Evolutionary conservation across 1,140 invertebrate genomes (phyloP).

Genomic region (Leptopilina boulardi): DNA sequence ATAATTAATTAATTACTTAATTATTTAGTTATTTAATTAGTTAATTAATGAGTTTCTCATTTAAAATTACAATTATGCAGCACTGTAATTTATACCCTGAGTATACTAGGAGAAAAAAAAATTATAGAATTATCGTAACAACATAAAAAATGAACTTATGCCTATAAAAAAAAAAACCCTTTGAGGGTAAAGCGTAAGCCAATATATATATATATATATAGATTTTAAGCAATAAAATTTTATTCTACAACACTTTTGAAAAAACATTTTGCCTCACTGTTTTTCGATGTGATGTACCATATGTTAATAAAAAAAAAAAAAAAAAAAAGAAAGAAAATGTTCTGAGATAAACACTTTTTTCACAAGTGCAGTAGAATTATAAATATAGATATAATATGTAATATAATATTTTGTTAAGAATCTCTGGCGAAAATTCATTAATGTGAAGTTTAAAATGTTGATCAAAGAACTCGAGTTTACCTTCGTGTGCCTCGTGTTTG

Average conservation of each 20-base stretch:
- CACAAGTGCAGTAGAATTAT: conserved; percentile 29
- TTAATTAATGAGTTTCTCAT: conserved; percentile 16
- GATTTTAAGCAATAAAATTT: conserved; percentile 72
- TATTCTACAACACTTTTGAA: conserved; percentile 17
- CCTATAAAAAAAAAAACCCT: conserved; percentile 61
- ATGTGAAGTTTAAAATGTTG: conserved; percentile 65
- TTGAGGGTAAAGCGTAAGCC: conserved; percentile 64
- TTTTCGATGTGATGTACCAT: background rate
- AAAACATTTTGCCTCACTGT: background rate
- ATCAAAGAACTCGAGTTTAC: conserved; percentile 61
- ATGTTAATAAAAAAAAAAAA: background rate
- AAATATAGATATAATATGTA: conserved; percentile 68
- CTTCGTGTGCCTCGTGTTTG: conserved; percentile 48
- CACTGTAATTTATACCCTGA: conserved; percentile 42
- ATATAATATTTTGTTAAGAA: conserved; percentile 75
- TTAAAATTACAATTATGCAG: conserved; percentile 43
- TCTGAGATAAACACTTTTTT: background rate
- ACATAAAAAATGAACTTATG: conserved; percentile 49
- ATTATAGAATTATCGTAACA: conserved; percentile 49
- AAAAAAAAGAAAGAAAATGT: background rate
- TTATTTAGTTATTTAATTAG: conserved; percentile 30
- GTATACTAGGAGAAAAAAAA: conserved; percentile 40
- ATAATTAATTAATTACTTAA: background rate
- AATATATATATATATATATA: too few species aligned
- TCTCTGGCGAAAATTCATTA: conserved; percentile 68